Evolutionary conservation across 2,797 vertebrate species (phyloP).

Genomic region (Syndactyla subalaris): DNA sequence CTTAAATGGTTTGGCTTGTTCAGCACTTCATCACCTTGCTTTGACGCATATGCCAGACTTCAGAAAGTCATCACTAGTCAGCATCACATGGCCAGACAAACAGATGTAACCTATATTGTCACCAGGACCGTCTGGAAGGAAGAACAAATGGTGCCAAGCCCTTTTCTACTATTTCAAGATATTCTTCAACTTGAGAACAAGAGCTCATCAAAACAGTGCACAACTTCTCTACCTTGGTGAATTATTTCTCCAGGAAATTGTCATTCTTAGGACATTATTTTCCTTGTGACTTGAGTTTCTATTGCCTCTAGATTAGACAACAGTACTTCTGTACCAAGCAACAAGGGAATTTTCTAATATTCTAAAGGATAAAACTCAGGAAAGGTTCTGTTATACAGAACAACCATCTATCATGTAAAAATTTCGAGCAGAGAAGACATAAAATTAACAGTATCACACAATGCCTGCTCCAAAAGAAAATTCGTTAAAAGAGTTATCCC

Average conservation of each 20-base stretch:
- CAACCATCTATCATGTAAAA: neutral
- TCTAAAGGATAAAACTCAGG: neutral
- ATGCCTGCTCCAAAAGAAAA: neutral
- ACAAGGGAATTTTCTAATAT: neutral
- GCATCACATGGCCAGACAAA: neutral
- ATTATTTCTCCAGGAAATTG: neutral
- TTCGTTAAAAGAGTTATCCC: neutral
- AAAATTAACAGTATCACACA: neutral
- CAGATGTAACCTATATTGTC: constrained; percentile 41
- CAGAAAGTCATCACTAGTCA: constrained; percentile 10
- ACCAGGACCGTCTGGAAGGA: neutral
- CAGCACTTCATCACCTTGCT: neutral
- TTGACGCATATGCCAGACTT: constrained; percentile 27
- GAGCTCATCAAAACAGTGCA: neutral
- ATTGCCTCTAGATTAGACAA: neutral
- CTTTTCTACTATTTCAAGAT: neutral
- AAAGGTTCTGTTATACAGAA: neutral
- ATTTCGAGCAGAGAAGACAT: neutral
- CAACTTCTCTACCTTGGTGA: neutral
- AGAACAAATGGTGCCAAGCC: neutral
- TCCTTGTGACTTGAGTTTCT: neutral
- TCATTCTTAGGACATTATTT: neutral
- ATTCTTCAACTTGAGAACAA: neutral
- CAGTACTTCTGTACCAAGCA: neutral
- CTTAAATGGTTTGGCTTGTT: constrained; percentile 15